Percentiles rank a stretch among this genome's conserved stretches.
phyloP scores from a whole-genome alignment of 2,113 vertebrate genomes.

The Callorhinus ursinus region DNA sequence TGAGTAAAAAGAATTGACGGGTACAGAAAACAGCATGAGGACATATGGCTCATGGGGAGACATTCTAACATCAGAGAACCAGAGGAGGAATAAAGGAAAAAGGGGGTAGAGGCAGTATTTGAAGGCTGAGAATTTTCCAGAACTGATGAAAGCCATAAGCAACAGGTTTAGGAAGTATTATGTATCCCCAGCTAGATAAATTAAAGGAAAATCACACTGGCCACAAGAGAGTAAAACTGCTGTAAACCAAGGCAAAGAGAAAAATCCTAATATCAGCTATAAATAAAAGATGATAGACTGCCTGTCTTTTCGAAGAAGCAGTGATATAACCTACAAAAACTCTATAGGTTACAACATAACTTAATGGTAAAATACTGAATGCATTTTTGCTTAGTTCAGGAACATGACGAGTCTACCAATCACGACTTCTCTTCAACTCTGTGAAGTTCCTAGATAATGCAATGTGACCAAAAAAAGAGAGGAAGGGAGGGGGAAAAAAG shows the following conservation, averaged over 20 bases:
- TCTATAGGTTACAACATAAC: not conserved
- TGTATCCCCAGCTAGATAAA: not conserved
- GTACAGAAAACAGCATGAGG: not conserved
- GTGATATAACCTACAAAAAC: not conserved
- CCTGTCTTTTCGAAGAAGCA: constrained; percentile 30
- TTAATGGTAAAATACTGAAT: not conserved
- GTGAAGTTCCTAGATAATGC: not conserved
- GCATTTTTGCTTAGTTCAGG: not conserved
- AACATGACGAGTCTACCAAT: not conserved
- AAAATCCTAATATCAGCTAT: not conserved
- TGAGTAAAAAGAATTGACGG: constrained; percentile 18
- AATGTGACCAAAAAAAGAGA: not conserved
- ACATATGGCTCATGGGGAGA: not conserved
- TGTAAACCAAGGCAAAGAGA: not conserved
- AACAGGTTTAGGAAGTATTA: not conserved
- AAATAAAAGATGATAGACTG: not conserved
- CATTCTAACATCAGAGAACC: not conserved
- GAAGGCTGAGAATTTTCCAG: not conserved
- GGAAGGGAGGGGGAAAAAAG: not conserved
- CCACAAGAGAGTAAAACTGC: not conserved
- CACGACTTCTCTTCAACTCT: not conserved
- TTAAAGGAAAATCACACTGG: not conserved
- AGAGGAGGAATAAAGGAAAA: not conserved
- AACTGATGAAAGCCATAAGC: not conserved
- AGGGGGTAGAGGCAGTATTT: not conserved